These are phyloP conservation scores for Drosophila austrosaltans DNA, from an alignment of 2,888 invertebrate genomes.

Conservation along the genomic window DNA sequence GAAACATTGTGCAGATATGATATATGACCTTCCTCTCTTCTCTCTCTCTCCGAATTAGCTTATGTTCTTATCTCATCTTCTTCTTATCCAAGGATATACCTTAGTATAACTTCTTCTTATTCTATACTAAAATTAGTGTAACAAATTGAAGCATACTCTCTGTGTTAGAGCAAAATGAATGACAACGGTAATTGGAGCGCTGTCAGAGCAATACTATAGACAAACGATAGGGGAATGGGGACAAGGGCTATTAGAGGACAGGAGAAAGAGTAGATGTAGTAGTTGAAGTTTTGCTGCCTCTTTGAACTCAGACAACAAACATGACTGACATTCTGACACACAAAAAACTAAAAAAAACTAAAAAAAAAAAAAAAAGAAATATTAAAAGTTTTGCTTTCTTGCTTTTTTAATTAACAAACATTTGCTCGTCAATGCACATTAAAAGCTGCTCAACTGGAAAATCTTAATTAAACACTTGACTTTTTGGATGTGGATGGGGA, in stretches of 20 bases:
- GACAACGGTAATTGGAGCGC: slow-evolving; percentile 48
- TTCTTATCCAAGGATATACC: too few relatives aligned
- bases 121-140: background rate
- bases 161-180: background rate
- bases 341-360: background rate
- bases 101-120: too few relatives aligned
- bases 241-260: background rate
- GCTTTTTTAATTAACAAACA: slow-evolving; percentile 55
- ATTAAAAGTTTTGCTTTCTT: slow-evolving; percentile 16
- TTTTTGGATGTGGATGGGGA: slow-evolving; percentile 36
- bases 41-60: too few relatives aligned
- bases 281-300: slow-evolving; percentile 4
- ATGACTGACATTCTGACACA: slow-evolving; percentile 11
- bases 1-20: too few relatives aligned
- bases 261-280: background rate
- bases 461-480: slow-evolving; percentile 73
- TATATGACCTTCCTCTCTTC: too few relatives aligned
- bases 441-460: slow-evolving; percentile 51
- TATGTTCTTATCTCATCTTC: too few relatives aligned
- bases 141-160: background rate
- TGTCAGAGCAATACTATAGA: background rate
- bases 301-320: slow-evolving; percentile 12
- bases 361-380: too few relatives aligned
- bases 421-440: slow-evolving; percentile 53
- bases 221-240: background rate